These are phyloP conservation scores for Sander vitreus DNA, from an alignment of 2,113 vertebrate species.

Conservation along the genomic window DNA sequence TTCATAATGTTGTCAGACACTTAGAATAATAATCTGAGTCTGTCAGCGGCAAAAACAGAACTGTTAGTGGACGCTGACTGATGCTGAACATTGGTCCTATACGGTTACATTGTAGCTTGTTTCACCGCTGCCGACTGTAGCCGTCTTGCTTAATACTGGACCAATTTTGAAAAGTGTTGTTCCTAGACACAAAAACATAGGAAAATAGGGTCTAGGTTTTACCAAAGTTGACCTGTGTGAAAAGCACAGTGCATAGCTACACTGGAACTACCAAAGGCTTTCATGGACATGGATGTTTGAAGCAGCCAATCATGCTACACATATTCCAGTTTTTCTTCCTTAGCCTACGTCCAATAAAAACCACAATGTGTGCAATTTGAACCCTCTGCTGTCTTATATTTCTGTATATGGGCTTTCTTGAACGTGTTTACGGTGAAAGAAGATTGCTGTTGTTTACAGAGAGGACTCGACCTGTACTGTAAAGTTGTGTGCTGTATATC, in stretches of 20 bases:
- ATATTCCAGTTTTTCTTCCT: slow-evolving; percentile 3
- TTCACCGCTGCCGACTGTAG: too few species aligned
- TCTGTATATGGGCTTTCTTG: slow-evolving; percentile 20
- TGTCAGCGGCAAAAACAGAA: too few species aligned
- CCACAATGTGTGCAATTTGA: not conserved
- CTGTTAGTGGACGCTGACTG: too few species aligned
- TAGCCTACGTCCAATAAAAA: slow-evolving; percentile 1
- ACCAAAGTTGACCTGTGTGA: slow-evolving; percentile 18
- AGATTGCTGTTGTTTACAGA: slow-evolving; percentile 61
- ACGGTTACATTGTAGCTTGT: too few species aligned
- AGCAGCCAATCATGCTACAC: slow-evolving; percentile 1
- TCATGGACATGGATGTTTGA: slow-evolving; percentile 23
- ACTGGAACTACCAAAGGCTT: slow-evolving; percentile 71
- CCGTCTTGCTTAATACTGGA: too few species aligned
- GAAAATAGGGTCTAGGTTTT: too few species aligned
- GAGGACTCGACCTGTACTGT: slow-evolving; percentile 58
- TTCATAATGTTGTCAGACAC: too few species aligned
- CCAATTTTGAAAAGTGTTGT: too few species aligned
- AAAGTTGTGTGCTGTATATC: slow-evolving; percentile 60
- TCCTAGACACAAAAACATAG: too few species aligned
- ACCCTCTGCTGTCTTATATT: slow-evolving; percentile 14
- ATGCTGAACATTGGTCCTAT: too few species aligned
- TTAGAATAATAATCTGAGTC: too few species aligned
- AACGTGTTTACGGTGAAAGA: slow-evolving; percentile 56
- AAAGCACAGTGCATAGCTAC: slow-evolving; percentile 31